These are phyloP conservation scores for Sphaeridia pumilis DNA, from an alignment of 2,888 invertebrate species.

Conservation along the genomic window DNA sequence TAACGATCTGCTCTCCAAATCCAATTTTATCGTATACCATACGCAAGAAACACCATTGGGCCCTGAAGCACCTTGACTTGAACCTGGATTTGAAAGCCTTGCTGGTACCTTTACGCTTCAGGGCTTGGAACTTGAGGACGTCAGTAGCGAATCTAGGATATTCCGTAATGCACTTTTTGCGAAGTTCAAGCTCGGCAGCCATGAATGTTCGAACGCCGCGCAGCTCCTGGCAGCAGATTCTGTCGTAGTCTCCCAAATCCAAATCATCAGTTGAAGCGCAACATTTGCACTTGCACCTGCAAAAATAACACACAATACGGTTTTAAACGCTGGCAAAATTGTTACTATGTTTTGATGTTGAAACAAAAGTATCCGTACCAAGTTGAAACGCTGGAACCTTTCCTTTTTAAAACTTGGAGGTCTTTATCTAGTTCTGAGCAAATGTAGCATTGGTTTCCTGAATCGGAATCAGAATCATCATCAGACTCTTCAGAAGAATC, in stretches of 20 bases:
- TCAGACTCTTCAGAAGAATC: conserved; percentile 8
- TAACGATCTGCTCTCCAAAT: conserved; percentile 14
- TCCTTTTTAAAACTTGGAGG: conserved; percentile 7
- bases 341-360: no score
- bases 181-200: conserved; percentile 15
- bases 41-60: conserved; percentile 15
- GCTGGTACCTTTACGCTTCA: no score
- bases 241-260: conserved; percentile 15
- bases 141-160: conserved; percentile 21
- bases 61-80: no score
- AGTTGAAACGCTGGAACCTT: not conserved
- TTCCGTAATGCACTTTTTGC: conserved; percentile 17
- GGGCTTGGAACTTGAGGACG: conserved; percentile 17
- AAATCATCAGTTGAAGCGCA: conserved; percentile 16
- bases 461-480: conserved; percentile 1
- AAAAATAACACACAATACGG: not conserved
- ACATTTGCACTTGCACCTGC: conserved; percentile 20
- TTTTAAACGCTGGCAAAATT: no score
- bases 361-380: conserved; percentile 11
- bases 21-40: conserved; percentile 21
- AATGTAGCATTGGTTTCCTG: conserved; percentile 13
- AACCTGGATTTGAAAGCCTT: no score
- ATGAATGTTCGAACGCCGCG: conserved; percentile 17
- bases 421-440: no score
- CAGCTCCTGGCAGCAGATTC: conserved; percentile 23